Percentiles rank a stretch among this genome's conserved stretches.
phyloP scores from a whole-genome alignment of 2,797 vertebrate species.

The Geotrypetes seraphini region DNA sequence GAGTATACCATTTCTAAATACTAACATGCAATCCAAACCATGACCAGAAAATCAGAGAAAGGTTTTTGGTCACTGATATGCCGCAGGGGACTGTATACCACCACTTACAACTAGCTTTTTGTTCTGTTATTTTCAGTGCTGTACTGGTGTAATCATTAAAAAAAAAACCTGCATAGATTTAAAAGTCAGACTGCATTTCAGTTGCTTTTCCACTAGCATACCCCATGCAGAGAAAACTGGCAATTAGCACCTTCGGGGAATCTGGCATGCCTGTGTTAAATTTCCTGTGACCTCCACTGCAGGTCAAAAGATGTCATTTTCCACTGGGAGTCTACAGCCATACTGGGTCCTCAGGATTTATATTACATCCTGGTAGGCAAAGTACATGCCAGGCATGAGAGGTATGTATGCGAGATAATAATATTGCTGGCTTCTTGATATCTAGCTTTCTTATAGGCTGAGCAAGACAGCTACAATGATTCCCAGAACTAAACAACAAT shows the following conservation, averaged over 20 bases:
- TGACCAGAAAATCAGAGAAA: slow-evolving; percentile 10
- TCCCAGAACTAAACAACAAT: no score
- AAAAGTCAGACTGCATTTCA: slow-evolving; percentile 6
- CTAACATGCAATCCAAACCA: slow-evolving; percentile 5
- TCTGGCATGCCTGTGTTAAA: slow-evolving; percentile 63
- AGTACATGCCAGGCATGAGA: neutral
- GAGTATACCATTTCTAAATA: neutral
- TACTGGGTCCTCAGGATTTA: slow-evolving; percentile 8
- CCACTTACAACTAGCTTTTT: neutral
- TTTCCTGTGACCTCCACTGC: slow-evolving; percentile 63
- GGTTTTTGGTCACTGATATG: neutral
- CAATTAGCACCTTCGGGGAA: slow-evolving; percentile 78
- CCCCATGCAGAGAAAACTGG: slow-evolving; percentile 63
- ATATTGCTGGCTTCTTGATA: no score
- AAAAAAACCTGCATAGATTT: slow-evolving; percentile 11
- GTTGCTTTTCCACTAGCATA: slow-evolving; percentile 59
- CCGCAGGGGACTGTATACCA: neutral
- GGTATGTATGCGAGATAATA: no score
- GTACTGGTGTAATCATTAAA: slow-evolving; percentile 45
- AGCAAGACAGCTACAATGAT: no score
- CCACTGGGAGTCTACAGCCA: slow-evolving; percentile 29
- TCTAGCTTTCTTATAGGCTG: no score
- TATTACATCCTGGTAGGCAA: neutral
- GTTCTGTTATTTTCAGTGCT: slow-evolving; percentile 2
- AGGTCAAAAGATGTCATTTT: slow-evolving; percentile 52